Percentiles rank a stretch among this genome's conserved stretches.
These are phyloP conservation scores for Villa cingulata DNA, from an alignment of 2,888 invertebrate genomes.

Conservation along the genomic window DNA sequence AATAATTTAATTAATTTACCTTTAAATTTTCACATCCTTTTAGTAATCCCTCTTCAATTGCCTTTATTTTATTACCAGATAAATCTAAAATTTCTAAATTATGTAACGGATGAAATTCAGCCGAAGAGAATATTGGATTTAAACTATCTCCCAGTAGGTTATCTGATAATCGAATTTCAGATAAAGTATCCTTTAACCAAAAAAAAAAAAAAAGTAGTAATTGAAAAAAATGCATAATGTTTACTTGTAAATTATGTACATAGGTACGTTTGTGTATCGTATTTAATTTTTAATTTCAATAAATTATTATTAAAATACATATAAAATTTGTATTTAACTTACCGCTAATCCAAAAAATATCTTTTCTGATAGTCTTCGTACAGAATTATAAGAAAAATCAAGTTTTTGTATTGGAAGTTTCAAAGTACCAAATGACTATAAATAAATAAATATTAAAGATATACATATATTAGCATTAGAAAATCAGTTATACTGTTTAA, in stretches of 20 bases:
- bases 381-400: slow-evolving; percentile 70
- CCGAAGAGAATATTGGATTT: slow-evolving; percentile 80
- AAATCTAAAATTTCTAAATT: slow-evolving; percentile 62
- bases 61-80: slow-evolving; percentile 65
- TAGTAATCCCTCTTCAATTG: slow-evolving; percentile 72
- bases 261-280: too few relatives aligned
- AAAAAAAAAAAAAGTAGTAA: background rate
- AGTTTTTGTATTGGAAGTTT: slow-evolving; percentile 59
- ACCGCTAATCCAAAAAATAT: slow-evolving; percentile 49
- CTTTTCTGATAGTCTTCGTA: slow-evolving; percentile 64
- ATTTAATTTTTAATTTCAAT: background rate
- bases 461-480: background rate
- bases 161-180: slow-evolving; percentile 56
- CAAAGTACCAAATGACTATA: slow-evolving; percentile 49
- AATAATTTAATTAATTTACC: slow-evolving; percentile 35
- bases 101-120: slow-evolving; percentile 64
- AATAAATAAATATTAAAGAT: background rate
- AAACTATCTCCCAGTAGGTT: slow-evolving; percentile 81
- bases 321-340: slow-evolving; percentile 1
- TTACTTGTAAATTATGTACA: too few relatives aligned
- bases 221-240: background rate
- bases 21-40: slow-evolving; percentile 67
- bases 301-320: background rate
- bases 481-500: too few relatives aligned
- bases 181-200: slow-evolving; percentile 42